Base-by-base conservation (phyloP, 37 sponge, comb jelly and placozoan genomes). In the Theonella swinhoei region DNA sequence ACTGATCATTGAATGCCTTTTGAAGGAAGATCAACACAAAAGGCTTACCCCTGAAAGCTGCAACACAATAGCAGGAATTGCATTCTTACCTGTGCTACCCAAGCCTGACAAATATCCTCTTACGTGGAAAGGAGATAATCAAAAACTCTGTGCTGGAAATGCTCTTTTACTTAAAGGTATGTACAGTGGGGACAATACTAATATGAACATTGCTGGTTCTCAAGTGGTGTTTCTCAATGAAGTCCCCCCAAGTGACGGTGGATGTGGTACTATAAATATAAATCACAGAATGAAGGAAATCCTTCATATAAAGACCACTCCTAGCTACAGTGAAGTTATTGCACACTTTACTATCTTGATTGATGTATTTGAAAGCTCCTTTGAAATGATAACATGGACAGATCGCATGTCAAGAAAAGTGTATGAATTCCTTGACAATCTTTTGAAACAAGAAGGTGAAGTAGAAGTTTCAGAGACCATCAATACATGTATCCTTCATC, bases 81-180 rank as follows among this genome's bases (percentile, higher is more conserved):
- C 87, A 2, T 94, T 94, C 65, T 38, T 94, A 0, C 91, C 91
- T 40, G 91, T 91, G 1, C 7, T 87, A 33, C 71, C 66, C 24
- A 91, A 87, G 71, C 87, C 91, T 58, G 72, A 70, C 5, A 36
- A 70, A 1, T 90, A 85, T 66, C 80, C 76, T 34, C 60, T 90
- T 8, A 28, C 63, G 17, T 90, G 90, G 90, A 34, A 69, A 63
- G 90, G 90, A 42, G 86, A 85, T 22, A 42, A 39, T 3, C 38
- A 79, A 20, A 39, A 71, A 0, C 80, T 79, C 20, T 60, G 73
- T 25, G 31, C 65, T 74, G 87, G 87, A 42, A 40, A 65, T 32
- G 72, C 79, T 28, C 43, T 86, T 3, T 43, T 86, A 73, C 38
- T 54, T 31, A 29, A 62, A 28, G 83, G 74, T 24, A 5, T 28